phyloP scores from a whole-genome alignment of 2,797 vertebrate genomes.

The Coregonus sp. region DNA sequence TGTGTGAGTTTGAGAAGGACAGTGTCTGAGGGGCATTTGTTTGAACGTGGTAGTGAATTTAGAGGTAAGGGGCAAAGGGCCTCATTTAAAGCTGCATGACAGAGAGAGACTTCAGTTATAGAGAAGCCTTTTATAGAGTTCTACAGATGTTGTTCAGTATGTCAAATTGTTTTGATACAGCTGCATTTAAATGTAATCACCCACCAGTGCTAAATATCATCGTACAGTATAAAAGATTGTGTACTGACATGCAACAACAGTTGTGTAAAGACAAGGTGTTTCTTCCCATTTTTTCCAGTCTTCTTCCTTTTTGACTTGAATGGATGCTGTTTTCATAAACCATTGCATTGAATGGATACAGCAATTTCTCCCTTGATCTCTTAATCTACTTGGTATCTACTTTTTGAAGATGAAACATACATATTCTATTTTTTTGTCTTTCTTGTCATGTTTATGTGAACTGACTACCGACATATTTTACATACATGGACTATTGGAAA shows the following conservation, averaged over 20 bases:
- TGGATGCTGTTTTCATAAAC: not conserved
- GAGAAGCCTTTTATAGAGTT: no score
- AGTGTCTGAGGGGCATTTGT: constrained; percentile 57
- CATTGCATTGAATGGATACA: no score
- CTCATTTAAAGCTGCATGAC: not conserved
- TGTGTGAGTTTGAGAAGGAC: constrained; percentile 97
- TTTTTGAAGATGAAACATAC: no score
- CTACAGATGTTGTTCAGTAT: no score
- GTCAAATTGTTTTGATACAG: no score
- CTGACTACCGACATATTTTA: not conserved
- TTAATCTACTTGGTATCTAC: no score
- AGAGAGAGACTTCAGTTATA: no score
- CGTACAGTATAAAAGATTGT: not conserved
- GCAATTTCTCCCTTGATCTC: not conserved
- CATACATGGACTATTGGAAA: no score
- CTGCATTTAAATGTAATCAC: not conserved
- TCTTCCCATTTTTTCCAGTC: not conserved
- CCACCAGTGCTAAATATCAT: not conserved
- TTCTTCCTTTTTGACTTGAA: not conserved
- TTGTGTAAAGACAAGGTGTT: not conserved
- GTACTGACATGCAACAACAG: not conserved
- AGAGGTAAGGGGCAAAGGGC: not conserved
- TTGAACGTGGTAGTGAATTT: not conserved
- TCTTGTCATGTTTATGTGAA: not conserved
- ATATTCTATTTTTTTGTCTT: not conserved